These are phyloP conservation scores for Python bivittatus DNA, from an alignment of 2,113 vertebrate species.

Conservation along the genomic window DNA sequence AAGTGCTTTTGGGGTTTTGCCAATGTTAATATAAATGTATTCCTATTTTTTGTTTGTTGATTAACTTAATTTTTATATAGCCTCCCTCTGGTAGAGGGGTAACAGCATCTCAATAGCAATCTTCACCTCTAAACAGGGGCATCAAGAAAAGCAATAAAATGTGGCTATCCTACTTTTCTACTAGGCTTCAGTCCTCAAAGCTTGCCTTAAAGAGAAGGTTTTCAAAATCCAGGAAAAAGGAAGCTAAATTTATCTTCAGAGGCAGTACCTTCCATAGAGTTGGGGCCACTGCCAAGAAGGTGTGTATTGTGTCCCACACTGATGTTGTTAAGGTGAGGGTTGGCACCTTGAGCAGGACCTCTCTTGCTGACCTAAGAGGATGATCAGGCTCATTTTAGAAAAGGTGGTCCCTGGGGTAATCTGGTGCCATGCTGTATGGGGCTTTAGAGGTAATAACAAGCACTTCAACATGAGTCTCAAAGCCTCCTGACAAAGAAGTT, in stretches of 20 bases:
- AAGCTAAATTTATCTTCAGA: background rate
- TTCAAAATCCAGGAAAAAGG: background rate
- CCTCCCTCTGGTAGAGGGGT: background rate
- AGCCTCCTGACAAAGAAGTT: too few species aligned
- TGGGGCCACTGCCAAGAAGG: background rate
- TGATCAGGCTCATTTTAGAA: background rate
- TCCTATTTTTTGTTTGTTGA: background rate
- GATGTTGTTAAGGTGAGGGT: background rate
- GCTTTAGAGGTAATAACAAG: too few species aligned
- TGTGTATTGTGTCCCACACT: background rate
- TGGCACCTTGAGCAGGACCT: too few species aligned
- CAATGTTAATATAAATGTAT: background rate
- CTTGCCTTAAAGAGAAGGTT: background rate
- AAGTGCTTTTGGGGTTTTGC: too few species aligned
- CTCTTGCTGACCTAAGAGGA: background rate
- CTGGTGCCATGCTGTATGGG: too few species aligned
- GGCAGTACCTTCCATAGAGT: background rate
- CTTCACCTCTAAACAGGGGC: background rate
- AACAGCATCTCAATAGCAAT: background rate
- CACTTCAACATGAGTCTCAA: too few species aligned
- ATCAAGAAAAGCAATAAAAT: background rate
- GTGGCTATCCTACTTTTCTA: background rate
- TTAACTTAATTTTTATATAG: background rate
- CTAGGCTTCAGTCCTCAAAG: background rate
- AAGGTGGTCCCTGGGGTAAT: too few species aligned